Conservation (phyloP, 2,888 invertebrate species). For the Drosophila nr. perissopoda region DNA sequence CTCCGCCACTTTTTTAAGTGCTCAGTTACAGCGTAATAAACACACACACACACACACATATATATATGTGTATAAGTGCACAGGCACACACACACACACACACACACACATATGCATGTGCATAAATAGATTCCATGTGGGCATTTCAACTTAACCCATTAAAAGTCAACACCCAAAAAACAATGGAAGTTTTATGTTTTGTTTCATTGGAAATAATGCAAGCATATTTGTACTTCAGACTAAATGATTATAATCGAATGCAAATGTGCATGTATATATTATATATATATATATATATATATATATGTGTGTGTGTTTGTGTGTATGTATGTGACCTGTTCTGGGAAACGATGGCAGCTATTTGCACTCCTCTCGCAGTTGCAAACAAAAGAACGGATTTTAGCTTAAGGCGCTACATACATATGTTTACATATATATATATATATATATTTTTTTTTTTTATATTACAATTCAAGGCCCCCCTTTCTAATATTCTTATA, state of each 20-base stretch:
- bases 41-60: neutral
- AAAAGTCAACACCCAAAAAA: neutral
- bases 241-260: neutral
- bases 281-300: neutral
- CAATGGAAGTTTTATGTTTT: neutral
- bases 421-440: neutral
- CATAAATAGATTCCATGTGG: slow-evolving; percentile 8
- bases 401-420: neutral
- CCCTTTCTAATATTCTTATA: neutral
- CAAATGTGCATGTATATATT: neutral
- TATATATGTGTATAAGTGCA: neutral
- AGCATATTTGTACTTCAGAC: neutral
- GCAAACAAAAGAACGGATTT: neutral
- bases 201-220: neutral
- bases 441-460: neutral
- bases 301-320: neutral
- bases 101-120: neutral
- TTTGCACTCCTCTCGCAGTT: neutral
- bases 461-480: neutral
- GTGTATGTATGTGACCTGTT: neutral
- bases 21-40: slow-evolving; percentile 9
- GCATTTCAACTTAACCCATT: neutral
- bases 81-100: neutral
- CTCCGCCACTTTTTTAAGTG: slow-evolving; percentile 32
- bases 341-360: neutral